Percentiles rank a stretch among this genome's conserved stretches.
Conservation (phyloP, 2,797 vertebrate species). For the Clarias fuscus region DNA sequence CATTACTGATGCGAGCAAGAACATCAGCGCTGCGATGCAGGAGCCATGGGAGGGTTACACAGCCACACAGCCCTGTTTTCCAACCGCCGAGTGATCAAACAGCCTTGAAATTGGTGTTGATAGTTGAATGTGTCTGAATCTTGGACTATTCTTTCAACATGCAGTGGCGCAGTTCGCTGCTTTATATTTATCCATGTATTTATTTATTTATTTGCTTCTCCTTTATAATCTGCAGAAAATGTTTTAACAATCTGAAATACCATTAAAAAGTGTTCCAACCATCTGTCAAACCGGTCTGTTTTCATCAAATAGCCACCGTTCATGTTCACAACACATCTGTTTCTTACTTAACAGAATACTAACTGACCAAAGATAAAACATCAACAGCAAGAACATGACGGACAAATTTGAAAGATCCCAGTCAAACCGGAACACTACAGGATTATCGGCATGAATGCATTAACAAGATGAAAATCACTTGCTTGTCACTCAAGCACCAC, state of each 20-base stretch:
- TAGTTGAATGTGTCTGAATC: neutral
- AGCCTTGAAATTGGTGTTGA: slow-evolving; percentile 5
- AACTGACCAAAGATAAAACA: neutral
- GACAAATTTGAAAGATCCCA: neutral
- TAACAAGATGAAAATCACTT: neutral
- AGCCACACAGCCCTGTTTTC: neutral
- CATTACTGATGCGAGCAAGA: neutral
- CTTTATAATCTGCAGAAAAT: neutral
- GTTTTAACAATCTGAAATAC: neutral
- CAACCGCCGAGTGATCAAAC: neutral
- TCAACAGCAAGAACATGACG: neutral
- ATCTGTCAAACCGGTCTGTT: neutral
- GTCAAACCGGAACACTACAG: neutral
- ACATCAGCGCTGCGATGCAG: neutral
- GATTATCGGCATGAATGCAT: neutral
- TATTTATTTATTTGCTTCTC: neutral
- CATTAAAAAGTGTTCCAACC: neutral
- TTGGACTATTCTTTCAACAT: neutral
- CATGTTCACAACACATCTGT: neutral
- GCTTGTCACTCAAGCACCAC: neutral
- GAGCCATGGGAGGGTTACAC: neutral
- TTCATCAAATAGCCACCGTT: neutral
- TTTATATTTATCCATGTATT: too few species aligned
- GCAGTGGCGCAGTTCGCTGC: neutral
- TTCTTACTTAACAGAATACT: neutral